These are phyloP conservation scores for Agrotis clavis DNA, from an alignment of 2,888 invertebrate genomes.

Conservation along the genomic window DNA sequence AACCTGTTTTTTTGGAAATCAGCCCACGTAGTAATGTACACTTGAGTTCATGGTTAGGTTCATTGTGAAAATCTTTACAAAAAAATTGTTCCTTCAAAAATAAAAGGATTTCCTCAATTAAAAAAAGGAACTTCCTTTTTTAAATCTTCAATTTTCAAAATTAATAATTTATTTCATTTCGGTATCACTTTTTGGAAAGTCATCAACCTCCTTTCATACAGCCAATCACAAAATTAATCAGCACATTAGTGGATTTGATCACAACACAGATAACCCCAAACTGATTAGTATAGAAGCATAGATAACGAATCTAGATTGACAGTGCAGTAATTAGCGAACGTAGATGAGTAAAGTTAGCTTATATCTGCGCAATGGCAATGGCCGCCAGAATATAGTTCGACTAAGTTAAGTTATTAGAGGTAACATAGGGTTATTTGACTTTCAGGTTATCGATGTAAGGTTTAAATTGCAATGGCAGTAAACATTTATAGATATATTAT, in stretches of 20 bases:
- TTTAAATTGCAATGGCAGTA: conserved; percentile 3
- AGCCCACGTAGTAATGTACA: no score
- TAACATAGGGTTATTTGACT: conserved; percentile 4
- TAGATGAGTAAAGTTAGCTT: conserved; percentile 52
- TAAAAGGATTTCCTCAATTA: no score
- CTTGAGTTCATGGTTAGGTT: no score
- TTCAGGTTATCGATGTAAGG: neutral
- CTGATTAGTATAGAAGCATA: neutral
- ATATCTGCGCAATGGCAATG: conserved; percentile 46
- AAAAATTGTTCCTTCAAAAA: no score
- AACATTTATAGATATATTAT: neutral
- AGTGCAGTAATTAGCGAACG: conserved; percentile 44
- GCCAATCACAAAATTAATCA: neutral
- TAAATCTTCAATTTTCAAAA: no score
- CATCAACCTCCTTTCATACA: no score
- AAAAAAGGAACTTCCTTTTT: no score
- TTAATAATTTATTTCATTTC: no score
- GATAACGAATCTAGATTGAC: conserved; percentile 35
- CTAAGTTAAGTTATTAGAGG: conserved; percentile 43
- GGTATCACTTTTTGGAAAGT: no score
- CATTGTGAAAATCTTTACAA: no score
- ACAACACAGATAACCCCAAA: conserved; percentile 5
- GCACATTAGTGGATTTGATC: neutral
- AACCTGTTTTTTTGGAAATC: no score
- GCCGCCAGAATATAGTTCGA: conserved; percentile 27